phyloP scores from a whole-genome alignment of 2,888 invertebrate species.

The Shargacucullia verbasci region DNA sequence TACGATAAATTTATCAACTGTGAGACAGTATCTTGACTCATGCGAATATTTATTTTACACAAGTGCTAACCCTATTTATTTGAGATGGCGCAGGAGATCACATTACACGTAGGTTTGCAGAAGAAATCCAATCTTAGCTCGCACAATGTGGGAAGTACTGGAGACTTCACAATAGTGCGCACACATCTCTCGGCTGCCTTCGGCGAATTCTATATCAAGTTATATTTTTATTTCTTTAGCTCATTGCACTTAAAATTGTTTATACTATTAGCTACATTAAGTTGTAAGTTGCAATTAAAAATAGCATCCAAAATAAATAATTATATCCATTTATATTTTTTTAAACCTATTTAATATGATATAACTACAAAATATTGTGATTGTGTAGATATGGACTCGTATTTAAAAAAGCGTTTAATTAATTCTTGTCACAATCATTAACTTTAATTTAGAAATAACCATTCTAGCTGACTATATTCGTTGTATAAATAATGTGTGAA shows the following conservation, averaged over 20 bases:
- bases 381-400: too few species aligned
- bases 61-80: constrained; percentile 54
- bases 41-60: constrained; percentile 54
- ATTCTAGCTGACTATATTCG: too few species aligned
- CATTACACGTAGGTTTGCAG: constrained; percentile 63
- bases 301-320: too few species aligned
- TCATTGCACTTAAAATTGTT: constrained; percentile 29
- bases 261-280: too few species aligned
- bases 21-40: constrained; percentile 3
- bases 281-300: too few species aligned
- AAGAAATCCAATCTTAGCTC: constrained; percentile 72
- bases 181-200: constrained; percentile 57
- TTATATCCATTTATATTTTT: too few species aligned
- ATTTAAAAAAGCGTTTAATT: too few species aligned
- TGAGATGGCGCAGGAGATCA: constrained; percentile 61
- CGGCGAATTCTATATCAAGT: constrained; percentile 55
- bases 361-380: too few species aligned
- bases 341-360: too few species aligned
- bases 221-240: constrained; percentile 56
- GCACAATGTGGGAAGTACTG: constrained; percentile 62
- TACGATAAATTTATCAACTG: too few species aligned
- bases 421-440: too few species aligned
- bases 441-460: too few species aligned
- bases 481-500: neutral
- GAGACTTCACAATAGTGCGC: constrained; percentile 67